Base-by-base conservation (phyloP, 2,113 vertebrate species). In the Mirounga angustirostris region DNA sequence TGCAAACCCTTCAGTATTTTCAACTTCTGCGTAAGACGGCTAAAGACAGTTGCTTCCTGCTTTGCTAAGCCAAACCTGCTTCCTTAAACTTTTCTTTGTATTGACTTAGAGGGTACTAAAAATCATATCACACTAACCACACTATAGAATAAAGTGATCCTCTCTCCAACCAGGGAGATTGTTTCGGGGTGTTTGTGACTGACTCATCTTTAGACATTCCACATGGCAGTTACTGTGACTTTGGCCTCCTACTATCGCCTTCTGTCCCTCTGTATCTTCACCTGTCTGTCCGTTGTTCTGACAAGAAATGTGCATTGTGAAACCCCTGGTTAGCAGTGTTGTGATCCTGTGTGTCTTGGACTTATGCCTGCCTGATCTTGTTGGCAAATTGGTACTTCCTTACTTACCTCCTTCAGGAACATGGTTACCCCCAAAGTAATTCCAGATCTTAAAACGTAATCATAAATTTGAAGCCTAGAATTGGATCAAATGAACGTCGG, bases 1-100 rank as follows among this genome's bases (percentile, higher is more conserved):
- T 98, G 98, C 98, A 98, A 98, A 98, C 98, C 98, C 98, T 95
- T 98, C 98, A 98, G 98, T 98, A 98, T 97, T 98, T 98, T 97
- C 85, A 93, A 85, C 87, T 63, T 65, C 28, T 14, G 33, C 89
- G 69, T 89, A 92, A 67, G 24, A 97, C 69, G 79, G 97, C 97
- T 96, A 91, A 65, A 90, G 88, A 96, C 91, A 96, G 97, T 97
- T 91, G 95, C 94, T 98, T 92, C 90, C 98, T 96, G 96, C 98
- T 98, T 98, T 98, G 96, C 97, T 97, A 96, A 98, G 97, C 93
- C n/a, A 98, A 88, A 80, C 54, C 98, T 98, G 90, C 96, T 98
- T 98, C 94, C 89, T 97, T 16, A 74, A n/a, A 65, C 2, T 46
- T 74, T 50, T 79, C 36, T 76, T 94, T 67, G 0, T 5, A 15